These are phyloP conservation scores for Excalfactoria chinensis DNA, from an alignment of 2,113 vertebrate species.

Conservation along the genomic window DNA sequence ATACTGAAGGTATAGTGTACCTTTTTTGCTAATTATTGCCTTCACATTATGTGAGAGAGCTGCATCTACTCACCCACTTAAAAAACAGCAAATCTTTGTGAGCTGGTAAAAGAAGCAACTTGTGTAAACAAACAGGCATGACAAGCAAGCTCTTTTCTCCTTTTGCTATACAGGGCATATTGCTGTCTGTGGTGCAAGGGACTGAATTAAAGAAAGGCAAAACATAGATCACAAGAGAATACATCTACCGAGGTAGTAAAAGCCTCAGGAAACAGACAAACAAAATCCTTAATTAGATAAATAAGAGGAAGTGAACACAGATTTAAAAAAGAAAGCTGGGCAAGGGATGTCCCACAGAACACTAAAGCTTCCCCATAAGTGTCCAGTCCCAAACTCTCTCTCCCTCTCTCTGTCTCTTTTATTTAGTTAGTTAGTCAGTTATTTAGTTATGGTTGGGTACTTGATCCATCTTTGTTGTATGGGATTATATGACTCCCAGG, in stretches of 20 bases:
- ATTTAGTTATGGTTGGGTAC: neutral
- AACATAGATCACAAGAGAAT: neutral
- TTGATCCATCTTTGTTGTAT: neutral
- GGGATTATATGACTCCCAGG: no score
- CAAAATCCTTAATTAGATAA: neutral
- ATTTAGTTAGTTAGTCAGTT: no score
- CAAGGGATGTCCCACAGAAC: neutral
- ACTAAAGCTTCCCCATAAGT: fast-evolving
- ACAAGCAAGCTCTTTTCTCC: neutral
- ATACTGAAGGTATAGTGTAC: neutral
- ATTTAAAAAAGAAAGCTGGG: neutral
- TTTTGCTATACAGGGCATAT: neutral
- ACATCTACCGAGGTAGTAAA: neutral
- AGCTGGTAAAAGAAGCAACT: neutral
- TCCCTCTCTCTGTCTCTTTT: no score
- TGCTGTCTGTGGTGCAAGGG: neutral
- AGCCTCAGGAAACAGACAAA: neutral
- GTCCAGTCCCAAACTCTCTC: neutral
- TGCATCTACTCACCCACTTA: neutral
- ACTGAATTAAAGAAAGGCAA: neutral
- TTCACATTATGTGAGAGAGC: neutral
- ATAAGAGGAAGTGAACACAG: neutral
- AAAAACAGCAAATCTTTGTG: neutral
- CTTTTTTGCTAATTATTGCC: neutral
- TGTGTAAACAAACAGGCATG: neutral